phyloP scores from a whole-genome alignment of 2,888 invertebrate species.

The Lumbricus terrestris region DNA sequence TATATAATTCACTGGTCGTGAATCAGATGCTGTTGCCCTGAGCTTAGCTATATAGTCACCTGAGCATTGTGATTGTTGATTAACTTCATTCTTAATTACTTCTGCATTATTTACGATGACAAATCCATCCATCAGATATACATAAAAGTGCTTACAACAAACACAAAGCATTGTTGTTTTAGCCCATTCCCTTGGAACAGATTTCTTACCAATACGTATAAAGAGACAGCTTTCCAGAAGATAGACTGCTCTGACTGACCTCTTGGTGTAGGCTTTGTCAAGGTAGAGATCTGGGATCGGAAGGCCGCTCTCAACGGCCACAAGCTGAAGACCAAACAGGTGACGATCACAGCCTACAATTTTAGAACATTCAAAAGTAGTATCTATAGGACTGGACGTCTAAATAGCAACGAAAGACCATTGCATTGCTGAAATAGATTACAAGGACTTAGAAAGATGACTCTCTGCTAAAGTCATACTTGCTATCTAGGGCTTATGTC shows the following conservation, averaged over 20 bases:
- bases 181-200: neutral
- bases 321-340: slow-evolving; percentile 65
- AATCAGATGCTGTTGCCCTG: no score
- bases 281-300: slow-evolving; percentile 63
- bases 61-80: neutral
- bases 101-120: neutral
- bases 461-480: no score
- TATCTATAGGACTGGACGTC: no score
- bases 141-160: neutral
- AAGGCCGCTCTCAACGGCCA: slow-evolving; percentile 62
- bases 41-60: neutral
- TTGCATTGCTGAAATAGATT: no score
- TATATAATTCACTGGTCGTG: no score
- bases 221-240: no score
- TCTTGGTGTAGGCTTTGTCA: slow-evolving; percentile 64
- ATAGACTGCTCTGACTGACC: slow-evolving; percentile 52
- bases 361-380: neutral
- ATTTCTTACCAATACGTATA: neutral
- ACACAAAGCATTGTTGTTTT: neutral
- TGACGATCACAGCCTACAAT: slow-evolving; percentile 66
- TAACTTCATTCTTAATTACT: neutral
- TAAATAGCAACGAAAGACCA: no score
- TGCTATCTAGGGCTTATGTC: no score
- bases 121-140: neutral
- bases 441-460: no score